Conservation (phyloP, 2,113 vertebrate genomes). For the Muntiacus reevesi region DNA sequence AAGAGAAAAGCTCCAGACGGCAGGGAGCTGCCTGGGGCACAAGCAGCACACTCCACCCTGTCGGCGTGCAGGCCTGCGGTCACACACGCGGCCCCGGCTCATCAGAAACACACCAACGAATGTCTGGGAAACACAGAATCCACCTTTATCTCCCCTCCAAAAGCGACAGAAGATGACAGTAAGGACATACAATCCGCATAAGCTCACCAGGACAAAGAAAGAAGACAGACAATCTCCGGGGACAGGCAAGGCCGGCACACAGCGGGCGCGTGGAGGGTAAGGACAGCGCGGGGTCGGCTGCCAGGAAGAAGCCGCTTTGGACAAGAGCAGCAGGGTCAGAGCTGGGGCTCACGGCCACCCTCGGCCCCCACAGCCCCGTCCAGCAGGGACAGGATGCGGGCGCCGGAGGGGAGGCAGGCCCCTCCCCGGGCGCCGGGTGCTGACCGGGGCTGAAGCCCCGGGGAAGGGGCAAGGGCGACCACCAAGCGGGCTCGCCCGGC, state of each 20-base stretch:
- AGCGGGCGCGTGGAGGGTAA: fast-evolving
- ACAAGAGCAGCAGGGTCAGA: background rate
- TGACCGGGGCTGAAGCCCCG: fast-evolving
- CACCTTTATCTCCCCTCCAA: background rate
- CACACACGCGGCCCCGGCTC: background rate
- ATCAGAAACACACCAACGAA: fast-evolving
- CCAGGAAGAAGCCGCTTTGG: fast-evolving
- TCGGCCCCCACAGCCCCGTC: fast-evolving
- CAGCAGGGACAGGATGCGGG: background rate
- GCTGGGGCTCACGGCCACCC: background rate
- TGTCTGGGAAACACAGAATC: fast-evolving
- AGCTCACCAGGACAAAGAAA: background rate
- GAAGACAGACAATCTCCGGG: fast-evolving
- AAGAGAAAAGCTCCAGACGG: fast-evolving
- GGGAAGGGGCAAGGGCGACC: fast-evolving
- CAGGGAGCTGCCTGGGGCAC: background rate
- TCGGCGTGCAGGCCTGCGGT: background rate
- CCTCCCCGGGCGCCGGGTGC: fast-evolving
- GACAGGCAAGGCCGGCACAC: background rate
- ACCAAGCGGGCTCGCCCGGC: fast-evolving
- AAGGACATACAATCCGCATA: fast-evolving
- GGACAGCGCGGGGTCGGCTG: fast-evolving
- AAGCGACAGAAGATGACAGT: background rate
- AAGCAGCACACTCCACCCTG: fast-evolving
- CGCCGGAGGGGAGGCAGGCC: too few relatives aligned